These are phyloP conservation scores for Platycheirus rosarum DNA, from an alignment of 2,888 invertebrate genomes.

Conservation along the genomic window DNA sequence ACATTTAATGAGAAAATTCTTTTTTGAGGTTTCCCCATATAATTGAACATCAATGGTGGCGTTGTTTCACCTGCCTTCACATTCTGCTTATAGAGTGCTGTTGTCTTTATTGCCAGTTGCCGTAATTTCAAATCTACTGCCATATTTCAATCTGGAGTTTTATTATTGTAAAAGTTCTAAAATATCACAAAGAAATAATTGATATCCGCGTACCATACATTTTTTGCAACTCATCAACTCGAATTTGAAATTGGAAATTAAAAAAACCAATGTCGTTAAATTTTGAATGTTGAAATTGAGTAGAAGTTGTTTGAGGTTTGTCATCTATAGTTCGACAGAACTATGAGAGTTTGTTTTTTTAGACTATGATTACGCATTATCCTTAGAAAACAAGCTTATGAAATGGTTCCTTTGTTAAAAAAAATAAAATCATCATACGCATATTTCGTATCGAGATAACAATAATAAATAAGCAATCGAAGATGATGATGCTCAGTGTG, in stretches of 20 bases:
- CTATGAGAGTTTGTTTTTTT: too few species aligned
- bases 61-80: background rate
- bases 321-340: too few species aligned
- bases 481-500: too few species aligned
- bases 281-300: background rate
- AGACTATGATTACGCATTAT: too few species aligned
- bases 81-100: background rate
- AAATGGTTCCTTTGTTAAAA: too few species aligned
- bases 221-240: slow-evolving; percentile 24
- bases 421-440: too few species aligned
- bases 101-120: slow-evolving; percentile 7
- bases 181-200: background rate
- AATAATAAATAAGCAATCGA: too few species aligned
- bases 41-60: slow-evolving; percentile 23
- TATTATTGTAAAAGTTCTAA: slow-evolving; percentile 42
- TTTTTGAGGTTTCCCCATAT: slow-evolving; percentile 63
- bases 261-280: background rate
- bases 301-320: too few species aligned
- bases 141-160: slow-evolving; percentile 48
- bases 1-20: slow-evolving; percentile 69
- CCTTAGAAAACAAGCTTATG: too few species aligned
- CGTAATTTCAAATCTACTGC: slow-evolving; percentile 55
- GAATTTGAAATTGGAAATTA: background rate
- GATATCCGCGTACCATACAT: slow-evolving; percentile 52
- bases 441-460: too few species aligned